Conservation (phyloP, 1,140 invertebrate species). For the Tetramorium parvispinum region DNA sequence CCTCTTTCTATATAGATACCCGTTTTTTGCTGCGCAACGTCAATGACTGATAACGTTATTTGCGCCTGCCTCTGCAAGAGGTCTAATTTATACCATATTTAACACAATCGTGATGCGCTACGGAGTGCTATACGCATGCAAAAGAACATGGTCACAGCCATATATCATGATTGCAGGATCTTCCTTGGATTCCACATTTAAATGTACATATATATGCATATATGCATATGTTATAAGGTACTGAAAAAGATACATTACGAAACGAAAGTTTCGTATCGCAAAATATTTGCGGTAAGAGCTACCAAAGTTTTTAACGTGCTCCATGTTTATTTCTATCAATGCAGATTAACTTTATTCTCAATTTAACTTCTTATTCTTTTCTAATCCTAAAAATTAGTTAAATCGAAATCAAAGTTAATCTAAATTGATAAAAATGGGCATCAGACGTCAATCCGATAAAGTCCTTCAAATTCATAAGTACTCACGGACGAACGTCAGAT, state of each 20-base stretch:
- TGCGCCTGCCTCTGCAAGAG: not conserved
- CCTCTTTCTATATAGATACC: not conserved
- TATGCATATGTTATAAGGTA: constrained; percentile 72
- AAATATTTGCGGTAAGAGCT: constrained; percentile 32
- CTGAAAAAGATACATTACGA: constrained; percentile 66
- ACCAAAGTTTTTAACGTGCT: not conserved
- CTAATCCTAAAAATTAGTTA: too few relatives aligned
- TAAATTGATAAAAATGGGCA: not conserved
- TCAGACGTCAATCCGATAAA: not conserved
- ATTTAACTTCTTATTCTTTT: too few relatives aligned
- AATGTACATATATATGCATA: not conserved
- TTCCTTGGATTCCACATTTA: not conserved
- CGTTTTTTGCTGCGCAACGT: constrained; percentile 22
- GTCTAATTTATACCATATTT: constrained; percentile 39
- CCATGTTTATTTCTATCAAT: too few relatives aligned
- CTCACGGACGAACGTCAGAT: not conserved
- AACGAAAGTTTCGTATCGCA: constrained; percentile 52
- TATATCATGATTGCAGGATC: constrained; percentile 73
- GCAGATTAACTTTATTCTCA: too few relatives aligned
- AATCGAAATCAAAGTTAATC: too few relatives aligned
- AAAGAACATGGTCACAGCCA: constrained; percentile 78
- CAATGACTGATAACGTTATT: not conserved
- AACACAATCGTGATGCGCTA: constrained; percentile 51
- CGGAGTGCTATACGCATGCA: constrained; percentile 58
- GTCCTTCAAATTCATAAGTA: not conserved